A percentile compares a stretch with the other conserved stretches of the same genome.
These are phyloP conservation scores for Agrotis ipsilon DNA, from an alignment of 2,888 invertebrate species.

Conservation along the genomic window DNA sequence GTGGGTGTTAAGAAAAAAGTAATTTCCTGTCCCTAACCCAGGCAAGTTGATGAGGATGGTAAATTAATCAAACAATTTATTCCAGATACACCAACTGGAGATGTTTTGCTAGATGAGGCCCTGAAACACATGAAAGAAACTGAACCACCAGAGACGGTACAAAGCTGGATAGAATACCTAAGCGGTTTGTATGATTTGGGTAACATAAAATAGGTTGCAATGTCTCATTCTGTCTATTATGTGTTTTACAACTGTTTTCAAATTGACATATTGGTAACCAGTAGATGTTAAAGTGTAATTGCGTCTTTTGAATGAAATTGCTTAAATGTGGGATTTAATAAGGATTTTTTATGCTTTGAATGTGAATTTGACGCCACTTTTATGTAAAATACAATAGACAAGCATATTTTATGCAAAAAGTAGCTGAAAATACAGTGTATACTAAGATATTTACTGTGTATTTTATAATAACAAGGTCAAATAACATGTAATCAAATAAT, in stretches of 20 bases:
- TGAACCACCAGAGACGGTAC: slow-evolving; percentile 98
- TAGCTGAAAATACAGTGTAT: too few relatives aligned
- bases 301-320: background rate
- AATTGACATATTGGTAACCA: background rate
- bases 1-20: background rate
- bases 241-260: background rate
- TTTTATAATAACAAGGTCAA: slow-evolving; percentile 3
- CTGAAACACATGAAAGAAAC: slow-evolving; percentile 99
- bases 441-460: background rate
- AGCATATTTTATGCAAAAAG: too few relatives aligned
- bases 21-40: background rate
- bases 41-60: background rate
- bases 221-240: background rate
- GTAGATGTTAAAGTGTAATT: background rate
- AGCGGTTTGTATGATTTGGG: slow-evolving; percentile 93
- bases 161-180: slow-evolving; percentile 99
- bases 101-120: slow-evolving; percentile 98
- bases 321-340: too few relatives aligned
- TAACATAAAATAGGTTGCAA: background rate
- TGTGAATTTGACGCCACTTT: too few relatives aligned
- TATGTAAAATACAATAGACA: too few relatives aligned
- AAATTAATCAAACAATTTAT: slow-evolving; percentile 20
- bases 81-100: slow-evolving; percentile 98
- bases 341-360: too few relatives aligned
- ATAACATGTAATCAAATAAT: slow-evolving; percentile 44